Evolutionary conservation across 2,888 invertebrate species (phyloP), one percentile per base, ranked within the genome.

Genomic region (Cataglyphis rosenhaueri): DNA sequence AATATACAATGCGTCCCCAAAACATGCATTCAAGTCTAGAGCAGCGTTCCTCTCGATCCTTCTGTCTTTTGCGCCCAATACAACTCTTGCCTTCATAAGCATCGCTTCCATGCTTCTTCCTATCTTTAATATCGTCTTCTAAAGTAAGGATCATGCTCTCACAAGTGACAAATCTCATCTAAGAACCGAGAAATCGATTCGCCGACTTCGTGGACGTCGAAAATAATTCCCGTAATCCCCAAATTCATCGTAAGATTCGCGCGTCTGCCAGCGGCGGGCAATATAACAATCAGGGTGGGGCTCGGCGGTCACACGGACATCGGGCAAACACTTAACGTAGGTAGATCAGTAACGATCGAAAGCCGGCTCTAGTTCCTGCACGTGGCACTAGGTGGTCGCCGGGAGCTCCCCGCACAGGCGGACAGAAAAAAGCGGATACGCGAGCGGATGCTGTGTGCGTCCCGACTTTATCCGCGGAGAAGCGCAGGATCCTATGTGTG

Each of bases 321-420:
- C 65, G 86, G 85, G 82, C 83, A 87, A 90, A 86, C 82, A 87
- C 86, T 89, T 88, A 91, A 89, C 87, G 86, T 90, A 90, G 88
- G 90, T 89, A 90, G 87, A 90, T 90, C 89, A 90, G 90, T 90
- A 90, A 90, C 90, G 90, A 90, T 90, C 90, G 91, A 87, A 89
- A 87, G 84, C 78, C 78, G 57, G 57, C 88, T 87, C 87, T 88
- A 88, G 90, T 87, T 89, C 88, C 83, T 84, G 76, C 83, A 85
- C 82, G 83, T 82, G 88, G 88, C 88, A 90, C 92, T 88, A 90
- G 91, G 89, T 89, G 89, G 88, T 88, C 78, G 86, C 87, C 76
- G 86, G 65, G 85, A 85, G 84, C 84, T 85, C 85, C 83, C 85
- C 71, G 81, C 82, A 66, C 68, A 76, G 62, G 71, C 52, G 64